Percentiles rank a stretch among this genome's conserved stretches.
Conservation (phyloP, 2,113 vertebrate species). For the Limanda limanda region DNA sequence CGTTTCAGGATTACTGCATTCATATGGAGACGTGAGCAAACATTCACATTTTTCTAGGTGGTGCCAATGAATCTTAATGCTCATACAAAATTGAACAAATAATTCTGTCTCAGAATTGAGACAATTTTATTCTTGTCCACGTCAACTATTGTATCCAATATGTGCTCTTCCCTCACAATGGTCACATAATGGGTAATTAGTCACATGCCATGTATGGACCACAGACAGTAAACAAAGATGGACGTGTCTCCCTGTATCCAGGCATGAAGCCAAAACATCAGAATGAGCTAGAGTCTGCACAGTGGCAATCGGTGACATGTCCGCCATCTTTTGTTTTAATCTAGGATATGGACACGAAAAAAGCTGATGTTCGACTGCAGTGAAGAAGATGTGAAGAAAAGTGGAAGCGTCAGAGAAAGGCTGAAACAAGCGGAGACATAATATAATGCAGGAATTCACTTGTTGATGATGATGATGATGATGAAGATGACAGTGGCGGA, state of each 20-base stretch:
- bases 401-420: neutral
- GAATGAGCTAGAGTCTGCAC: no score
- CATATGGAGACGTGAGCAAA: slow-evolving; percentile 19
- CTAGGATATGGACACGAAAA: neutral
- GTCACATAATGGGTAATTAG: neutral
- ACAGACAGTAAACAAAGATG: no score
- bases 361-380: neutral
- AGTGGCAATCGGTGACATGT: no score
- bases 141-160: neutral
- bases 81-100: neutral
- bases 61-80: neutral
- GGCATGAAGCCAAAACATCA: no score
- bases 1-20: slow-evolving; percentile 16
- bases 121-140: neutral
- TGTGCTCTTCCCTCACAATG: neutral
- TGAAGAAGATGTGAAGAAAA: neutral
- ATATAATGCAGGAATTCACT: no score
- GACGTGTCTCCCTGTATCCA: no score
- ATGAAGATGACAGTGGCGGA: no score
- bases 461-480: neutral
- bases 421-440: neutral
- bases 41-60: slow-evolving; percentile 14
- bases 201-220: slow-evolving; percentile 2
- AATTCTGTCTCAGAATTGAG: neutral
- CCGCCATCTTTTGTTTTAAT: no score